These are phyloP conservation scores for Thamnaconus septentrionalis DNA, from an alignment of 2,113 vertebrate genomes.

Conservation along the genomic window DNA sequence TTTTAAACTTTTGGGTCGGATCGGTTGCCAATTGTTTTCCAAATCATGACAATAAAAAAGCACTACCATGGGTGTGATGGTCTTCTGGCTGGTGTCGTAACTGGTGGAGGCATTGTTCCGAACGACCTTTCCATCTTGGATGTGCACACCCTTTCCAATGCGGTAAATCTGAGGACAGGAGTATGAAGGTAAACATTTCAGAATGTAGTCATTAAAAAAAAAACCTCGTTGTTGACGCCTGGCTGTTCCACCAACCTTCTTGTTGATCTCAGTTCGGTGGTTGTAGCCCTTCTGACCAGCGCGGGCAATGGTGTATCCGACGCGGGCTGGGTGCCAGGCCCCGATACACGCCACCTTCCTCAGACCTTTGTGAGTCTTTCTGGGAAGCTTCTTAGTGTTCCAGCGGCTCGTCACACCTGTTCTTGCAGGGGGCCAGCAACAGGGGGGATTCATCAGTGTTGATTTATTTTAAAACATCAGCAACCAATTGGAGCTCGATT, in stretches of 20 bases:
- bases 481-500: conserved; percentile 1
- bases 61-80: conserved; percentile 90
- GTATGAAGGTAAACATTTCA: neutral
- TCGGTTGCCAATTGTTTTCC: too few species aligned
- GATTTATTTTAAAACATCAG: neutral
- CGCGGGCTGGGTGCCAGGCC: conserved; percentile 93
- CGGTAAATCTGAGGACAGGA: conserved; percentile 84
- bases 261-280: conserved; percentile 96
- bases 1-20: too few species aligned
- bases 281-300: conserved; percentile 96
- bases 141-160: conserved; percentile 87
- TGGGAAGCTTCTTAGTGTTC: conserved; percentile 94
- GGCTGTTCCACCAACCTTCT: conserved; percentile 80
- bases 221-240: neutral
- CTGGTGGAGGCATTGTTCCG: conserved; percentile 91
- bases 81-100: conserved; percentile 92
- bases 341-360: conserved; percentile 97
- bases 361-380: conserved; percentile 95
- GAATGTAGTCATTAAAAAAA: neutral
- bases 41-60: neutral
- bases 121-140: conserved; percentile 92
- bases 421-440: neutral
- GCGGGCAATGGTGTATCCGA: conserved; percentile 88
- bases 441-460: neutral
- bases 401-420: conserved; percentile 94